Conservation (phyloP, 2,888 invertebrate genomes). For the Acanthosepion pharaonis region DNA sequence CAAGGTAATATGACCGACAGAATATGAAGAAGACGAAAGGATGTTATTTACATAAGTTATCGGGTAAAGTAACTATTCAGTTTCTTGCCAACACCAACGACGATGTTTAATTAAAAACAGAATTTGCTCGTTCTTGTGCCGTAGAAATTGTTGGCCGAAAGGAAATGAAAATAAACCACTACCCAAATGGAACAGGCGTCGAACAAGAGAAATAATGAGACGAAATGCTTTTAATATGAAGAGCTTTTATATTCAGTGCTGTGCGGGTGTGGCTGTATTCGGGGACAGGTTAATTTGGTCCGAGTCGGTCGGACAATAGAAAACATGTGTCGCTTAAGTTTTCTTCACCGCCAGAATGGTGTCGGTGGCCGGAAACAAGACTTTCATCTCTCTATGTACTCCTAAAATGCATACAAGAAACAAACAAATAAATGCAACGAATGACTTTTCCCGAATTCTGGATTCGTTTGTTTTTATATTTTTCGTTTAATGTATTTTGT, state of each 20-base stretch:
- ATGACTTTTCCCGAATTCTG: background rate
- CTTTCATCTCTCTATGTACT: background rate
- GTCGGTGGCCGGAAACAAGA: background rate
- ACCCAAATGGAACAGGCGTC: background rate
- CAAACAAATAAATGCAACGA: background rate
- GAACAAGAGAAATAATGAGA: background rate
- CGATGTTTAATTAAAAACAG: background rate
- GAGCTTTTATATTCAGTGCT: background rate
- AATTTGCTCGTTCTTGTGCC: background rate
- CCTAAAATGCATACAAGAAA: background rate
- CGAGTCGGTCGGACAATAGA: background rate
- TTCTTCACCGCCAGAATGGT: background rate
- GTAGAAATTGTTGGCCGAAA: background rate
- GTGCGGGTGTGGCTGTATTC: background rate
- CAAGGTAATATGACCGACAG: background rate
- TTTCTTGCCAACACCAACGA: background rate
- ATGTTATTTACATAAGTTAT: background rate
- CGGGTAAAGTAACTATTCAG: background rate
- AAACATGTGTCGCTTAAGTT: background rate
- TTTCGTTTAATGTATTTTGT: background rate
- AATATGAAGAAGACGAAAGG: background rate
- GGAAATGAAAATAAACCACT: background rate
- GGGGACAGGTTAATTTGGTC: background rate
- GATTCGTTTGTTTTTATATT: background rate
- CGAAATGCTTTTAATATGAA: background rate